Conservation (phyloP, 2,888 invertebrate species). For the Bombyx huttoni region DNA sequence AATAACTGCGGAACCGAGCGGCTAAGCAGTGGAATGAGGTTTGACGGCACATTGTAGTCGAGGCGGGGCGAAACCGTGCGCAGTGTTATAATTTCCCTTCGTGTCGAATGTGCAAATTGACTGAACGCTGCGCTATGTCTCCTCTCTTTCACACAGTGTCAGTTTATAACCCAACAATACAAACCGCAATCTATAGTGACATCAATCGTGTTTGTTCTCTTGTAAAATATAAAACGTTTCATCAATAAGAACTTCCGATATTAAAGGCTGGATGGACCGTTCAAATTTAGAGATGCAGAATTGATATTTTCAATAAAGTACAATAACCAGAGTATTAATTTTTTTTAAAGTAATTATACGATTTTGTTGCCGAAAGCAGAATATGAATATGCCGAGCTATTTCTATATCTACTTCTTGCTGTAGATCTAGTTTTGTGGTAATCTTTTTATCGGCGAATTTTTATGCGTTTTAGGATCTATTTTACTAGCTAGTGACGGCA, state of each 20-base stretch:
- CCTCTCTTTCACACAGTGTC: conserved; percentile 56
- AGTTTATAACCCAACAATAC: conserved; percentile 23
- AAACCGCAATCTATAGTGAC: not conserved
- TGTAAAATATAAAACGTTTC: not conserved
- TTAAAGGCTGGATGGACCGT: too few relatives aligned
- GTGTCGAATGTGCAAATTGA: conserved; percentile 66
- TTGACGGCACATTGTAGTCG: conserved; percentile 69
- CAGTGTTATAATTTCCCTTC: conserved; percentile 71
- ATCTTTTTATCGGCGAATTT: not conserved
- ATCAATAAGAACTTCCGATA: too few relatives aligned
- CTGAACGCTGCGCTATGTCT: conserved; percentile 53
- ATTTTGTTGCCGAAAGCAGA: too few relatives aligned
- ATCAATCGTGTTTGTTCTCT: not conserved
- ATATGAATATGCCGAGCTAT: too few relatives aligned
- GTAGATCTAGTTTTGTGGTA: not conserved
- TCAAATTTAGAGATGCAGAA: too few relatives aligned
- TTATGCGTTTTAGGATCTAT: conserved; percentile 9
- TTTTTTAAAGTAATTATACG: too few relatives aligned
- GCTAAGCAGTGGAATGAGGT: conserved; percentile 70
- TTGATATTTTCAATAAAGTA: too few relatives aligned
- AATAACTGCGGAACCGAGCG: conserved; percentile 71
- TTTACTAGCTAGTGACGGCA: conserved; percentile 24
- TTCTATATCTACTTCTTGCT: too few relatives aligned
- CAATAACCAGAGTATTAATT: too few relatives aligned
- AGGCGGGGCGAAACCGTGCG: conserved; percentile 70